A percentile compares a stretch with the other conserved stretches of the same genome.
Conservation (phyloP, 1,140 invertebrate genomes). For the Pogonomyrmex barbatus region DNA sequence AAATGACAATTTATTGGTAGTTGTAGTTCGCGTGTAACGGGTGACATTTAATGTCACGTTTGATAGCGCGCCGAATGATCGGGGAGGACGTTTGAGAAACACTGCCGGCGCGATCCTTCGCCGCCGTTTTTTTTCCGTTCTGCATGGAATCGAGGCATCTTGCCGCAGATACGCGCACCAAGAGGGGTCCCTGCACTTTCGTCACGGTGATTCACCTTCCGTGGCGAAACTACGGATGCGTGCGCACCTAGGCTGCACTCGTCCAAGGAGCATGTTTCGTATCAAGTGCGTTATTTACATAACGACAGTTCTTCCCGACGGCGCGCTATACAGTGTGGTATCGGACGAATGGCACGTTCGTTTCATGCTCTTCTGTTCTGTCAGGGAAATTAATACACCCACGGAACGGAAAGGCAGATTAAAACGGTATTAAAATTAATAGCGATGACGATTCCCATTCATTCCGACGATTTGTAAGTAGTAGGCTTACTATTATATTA, state of each 20-base stretch:
- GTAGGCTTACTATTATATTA: background rate
- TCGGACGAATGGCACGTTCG: conserved; percentile 9
- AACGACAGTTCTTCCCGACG: conserved; percentile 33
- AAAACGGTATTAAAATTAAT: conserved; percentile 42
- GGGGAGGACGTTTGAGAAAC: conserved; percentile 36
- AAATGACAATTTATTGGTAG: background rate
- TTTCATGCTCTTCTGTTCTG: conserved; percentile 2
- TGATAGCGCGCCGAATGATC: background rate
- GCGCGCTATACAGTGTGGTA: background rate
- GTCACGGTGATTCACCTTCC: conserved; percentile 34
- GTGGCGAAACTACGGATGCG: conserved; percentile 20
- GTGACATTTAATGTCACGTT: conserved; percentile 29
- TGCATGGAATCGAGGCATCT: conserved; percentile 44
- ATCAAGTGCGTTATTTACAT: conserved; percentile 54
- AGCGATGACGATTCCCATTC: background rate
- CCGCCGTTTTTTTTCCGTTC: conserved; percentile 37
- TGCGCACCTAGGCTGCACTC: conserved; percentile 16
- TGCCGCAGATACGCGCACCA: conserved; percentile 30
- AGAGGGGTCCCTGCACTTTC: conserved; percentile 42
- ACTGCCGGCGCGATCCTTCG: conserved; percentile 28
- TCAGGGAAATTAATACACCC: conserved; percentile 18
- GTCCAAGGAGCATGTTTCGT: conserved; percentile 24
- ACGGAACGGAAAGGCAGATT: background rate
- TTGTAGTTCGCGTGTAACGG: background rate
- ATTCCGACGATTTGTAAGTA: background rate